phyloP scores from a whole-genome alignment of 2,888 invertebrate genomes.

The Macrophya annulata region DNA sequence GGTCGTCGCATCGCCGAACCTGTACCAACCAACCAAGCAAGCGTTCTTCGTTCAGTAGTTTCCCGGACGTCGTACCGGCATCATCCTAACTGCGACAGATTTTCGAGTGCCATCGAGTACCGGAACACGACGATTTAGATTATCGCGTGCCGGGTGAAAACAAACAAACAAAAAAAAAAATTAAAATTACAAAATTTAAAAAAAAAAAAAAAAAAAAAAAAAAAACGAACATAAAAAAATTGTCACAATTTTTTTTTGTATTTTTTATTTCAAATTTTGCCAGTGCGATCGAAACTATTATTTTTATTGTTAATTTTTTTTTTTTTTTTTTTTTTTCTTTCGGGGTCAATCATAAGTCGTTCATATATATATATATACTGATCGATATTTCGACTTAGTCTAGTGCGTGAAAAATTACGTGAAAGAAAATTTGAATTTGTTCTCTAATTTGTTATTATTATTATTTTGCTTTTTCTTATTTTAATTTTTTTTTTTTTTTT shows the following conservation, averaged over 20 bases:
- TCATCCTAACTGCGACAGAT: constrained; percentile 70
- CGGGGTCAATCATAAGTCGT: background rate
- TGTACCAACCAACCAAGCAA: constrained; percentile 57
- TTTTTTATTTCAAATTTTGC: background rate
- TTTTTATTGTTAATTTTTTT: background rate
- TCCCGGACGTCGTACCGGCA: constrained; percentile 78
- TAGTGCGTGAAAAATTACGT: background rate
- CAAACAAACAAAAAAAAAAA: background rate
- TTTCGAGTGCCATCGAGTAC: constrained; percentile 38
- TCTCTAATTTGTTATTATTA: background rate
- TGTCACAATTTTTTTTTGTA: background rate
- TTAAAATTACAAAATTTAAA: background rate
- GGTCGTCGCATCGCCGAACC: constrained; percentile 56
- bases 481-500: constrained; percentile 14
- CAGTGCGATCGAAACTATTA: background rate
- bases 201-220: background rate
- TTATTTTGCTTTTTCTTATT: background rate
- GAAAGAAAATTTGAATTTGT: background rate
- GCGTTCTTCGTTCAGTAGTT: constrained; percentile 78
- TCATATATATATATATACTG: background rate
- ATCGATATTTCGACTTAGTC: background rate
- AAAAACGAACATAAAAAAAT: background rate
- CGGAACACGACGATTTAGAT: constrained; percentile 44
- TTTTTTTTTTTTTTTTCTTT: background rate
- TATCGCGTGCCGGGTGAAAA: constrained; percentile 41